Evolutionary conservation across 92 coral and sea anemone species (phyloP), one percentile per base, ranked within the genome.

Genomic region (Siderastrea radians): DNA sequence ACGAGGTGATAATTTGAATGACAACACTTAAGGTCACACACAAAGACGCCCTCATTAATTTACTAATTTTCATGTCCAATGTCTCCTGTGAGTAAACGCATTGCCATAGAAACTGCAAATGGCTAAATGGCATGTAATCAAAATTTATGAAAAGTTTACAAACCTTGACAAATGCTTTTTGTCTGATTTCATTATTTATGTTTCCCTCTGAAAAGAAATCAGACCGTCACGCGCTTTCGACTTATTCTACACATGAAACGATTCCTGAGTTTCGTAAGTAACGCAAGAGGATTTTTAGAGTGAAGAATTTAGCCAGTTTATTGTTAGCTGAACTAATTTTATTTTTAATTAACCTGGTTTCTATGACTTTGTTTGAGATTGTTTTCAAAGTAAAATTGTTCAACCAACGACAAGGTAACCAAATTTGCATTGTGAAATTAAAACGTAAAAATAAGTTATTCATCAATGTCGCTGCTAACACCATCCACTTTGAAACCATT

Each of bases 1-100:
- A 74, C 69, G 48, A 67, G 48, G 54, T 77, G 84, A 2, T 77
- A 85, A 85, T 85, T 85, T 85, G 83, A 85, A 85, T 85, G 89
- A 85, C 83, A 85, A 85, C 89, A 85, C 44, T 1, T 1, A 10
- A 55, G 59, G 79, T 83, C 80, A 63, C 52, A 62, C 53, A 83
- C 87, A 83, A 83, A 11, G 70, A 14, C 11, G 4, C 38, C 44
- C 62, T 38, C 51, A 49, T 84, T 38, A 19, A 61, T 74, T 63
- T 46, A 7, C 73, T 72, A 47, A 48, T 60, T 73, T 51, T 51
- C 45, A 50, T 53, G 66, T 65, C 13, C 47, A 51, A 62, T 52
- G 68, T 50, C 58, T 5, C 73, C 51, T 43, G 51, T 62, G 68
- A 43, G 87, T 64, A 73, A 84, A 84, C 87, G 74, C 38, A 65